Evolutionary conservation across 2,888 invertebrate genomes (phyloP).

Genomic region (Schrankia costaestrigalis): DNA sequence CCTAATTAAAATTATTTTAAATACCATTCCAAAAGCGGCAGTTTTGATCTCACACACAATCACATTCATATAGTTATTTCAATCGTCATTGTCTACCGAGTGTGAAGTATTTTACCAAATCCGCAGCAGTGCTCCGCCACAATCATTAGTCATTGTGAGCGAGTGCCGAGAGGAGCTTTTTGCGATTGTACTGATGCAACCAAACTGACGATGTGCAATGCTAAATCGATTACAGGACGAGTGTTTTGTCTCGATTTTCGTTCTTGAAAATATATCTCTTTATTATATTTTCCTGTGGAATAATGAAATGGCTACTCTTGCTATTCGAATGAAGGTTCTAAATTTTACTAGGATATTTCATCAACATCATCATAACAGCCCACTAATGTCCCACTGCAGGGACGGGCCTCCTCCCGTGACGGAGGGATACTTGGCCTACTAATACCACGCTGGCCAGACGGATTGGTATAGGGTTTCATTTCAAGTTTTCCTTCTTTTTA

Average conservation of each 20-base stretch:
- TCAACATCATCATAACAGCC: too few relatives aligned
- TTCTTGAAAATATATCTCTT: constrained; percentile 8
- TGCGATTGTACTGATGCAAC: constrained; percentile 37
- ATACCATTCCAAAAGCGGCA: constrained; percentile 18
- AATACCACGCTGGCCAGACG: too few relatives aligned
- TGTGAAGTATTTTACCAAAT: constrained; percentile 63
- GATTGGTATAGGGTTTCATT: too few relatives aligned
- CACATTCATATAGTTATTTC: constrained; percentile 60
- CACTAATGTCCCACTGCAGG: too few relatives aligned
- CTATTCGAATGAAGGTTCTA: too few relatives aligned
- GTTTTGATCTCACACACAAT: constrained; percentile 34
- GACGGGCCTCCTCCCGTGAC: too few relatives aligned
- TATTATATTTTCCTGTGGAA: too few relatives aligned
- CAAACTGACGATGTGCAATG: constrained; percentile 9
- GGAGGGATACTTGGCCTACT: too few relatives aligned
- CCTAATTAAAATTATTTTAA: too few relatives aligned
- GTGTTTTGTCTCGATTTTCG: constrained; percentile 6
- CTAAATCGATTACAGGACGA: constrained; percentile 21
- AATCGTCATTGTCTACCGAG: constrained; percentile 58
- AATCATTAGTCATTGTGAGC: constrained; percentile 68
- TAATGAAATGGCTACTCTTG: too few relatives aligned
- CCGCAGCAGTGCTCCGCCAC: constrained; percentile 36
- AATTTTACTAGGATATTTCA: too few relatives aligned
- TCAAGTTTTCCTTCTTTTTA: too few relatives aligned
- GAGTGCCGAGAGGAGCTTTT: constrained; percentile 56